phyloP scores from a whole-genome alignment of 2,797 vertebrate genomes.

The Cryptoprocta ferox region DNA sequence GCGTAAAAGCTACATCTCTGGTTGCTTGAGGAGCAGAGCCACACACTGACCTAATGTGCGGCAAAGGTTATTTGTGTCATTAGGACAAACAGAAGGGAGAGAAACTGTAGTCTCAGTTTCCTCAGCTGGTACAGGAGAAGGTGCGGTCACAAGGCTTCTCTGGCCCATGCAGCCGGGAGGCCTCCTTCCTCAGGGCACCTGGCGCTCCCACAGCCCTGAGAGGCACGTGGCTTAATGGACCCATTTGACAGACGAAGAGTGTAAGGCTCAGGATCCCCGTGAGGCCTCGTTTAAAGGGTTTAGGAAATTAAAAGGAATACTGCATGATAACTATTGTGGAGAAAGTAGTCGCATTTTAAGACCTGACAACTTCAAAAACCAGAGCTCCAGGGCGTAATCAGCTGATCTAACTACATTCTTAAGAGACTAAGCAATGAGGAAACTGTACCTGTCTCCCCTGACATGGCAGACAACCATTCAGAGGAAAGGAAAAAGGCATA shows the following conservation, averaged over 20 bases:
- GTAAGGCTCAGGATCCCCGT: not conserved
- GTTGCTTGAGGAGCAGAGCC: not conserved
- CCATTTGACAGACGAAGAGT: not conserved
- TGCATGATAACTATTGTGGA: not conserved
- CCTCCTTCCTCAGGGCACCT: not conserved
- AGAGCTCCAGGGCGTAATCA: not conserved
- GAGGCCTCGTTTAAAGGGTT: not conserved
- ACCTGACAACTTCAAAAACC: not conserved
- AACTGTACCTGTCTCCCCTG: not conserved
- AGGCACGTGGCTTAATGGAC: not conserved
- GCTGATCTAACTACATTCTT: not conserved
- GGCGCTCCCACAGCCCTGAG: too few species aligned
- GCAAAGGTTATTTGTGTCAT: not conserved
- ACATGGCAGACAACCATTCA: not conserved
- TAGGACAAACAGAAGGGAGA: not conserved
- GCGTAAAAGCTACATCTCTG: not conserved
- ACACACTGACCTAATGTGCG: not conserved
- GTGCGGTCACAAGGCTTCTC: too few species aligned
- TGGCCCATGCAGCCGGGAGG: not conserved
- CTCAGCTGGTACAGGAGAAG: not conserved
- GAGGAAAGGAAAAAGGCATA: not conserved
- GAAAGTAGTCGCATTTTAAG: not conserved
- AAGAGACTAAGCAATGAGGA: conserved; percentile 19
- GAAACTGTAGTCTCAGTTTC: not conserved
- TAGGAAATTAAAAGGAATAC: not conserved